Percentiles rank a stretch among this genome's conserved stretches.
These are phyloP conservation scores for Parauchenoglanis punctatus DNA, from an alignment of 2,797 vertebrate genomes.

Conservation along the genomic window DNA sequence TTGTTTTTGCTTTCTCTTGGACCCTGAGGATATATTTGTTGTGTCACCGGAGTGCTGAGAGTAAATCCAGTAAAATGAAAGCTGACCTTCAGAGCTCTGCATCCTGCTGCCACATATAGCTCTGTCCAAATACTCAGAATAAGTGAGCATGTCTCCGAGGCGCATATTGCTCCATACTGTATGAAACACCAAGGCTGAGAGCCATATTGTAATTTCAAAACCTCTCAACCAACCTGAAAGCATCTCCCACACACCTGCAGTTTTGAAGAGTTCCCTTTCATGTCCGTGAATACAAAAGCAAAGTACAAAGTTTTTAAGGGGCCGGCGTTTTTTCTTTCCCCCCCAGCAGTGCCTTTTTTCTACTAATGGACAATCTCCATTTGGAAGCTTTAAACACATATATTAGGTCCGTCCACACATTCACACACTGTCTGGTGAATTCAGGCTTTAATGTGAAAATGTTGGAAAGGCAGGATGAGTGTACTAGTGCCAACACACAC, in stretches of 20 bases:
- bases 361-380: slow-evolving; percentile 23
- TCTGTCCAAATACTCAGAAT: background rate
- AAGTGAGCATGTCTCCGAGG: background rate
- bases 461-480: background rate
- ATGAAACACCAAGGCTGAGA: background rate
- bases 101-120: background rate
- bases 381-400: slow-evolving; percentile 8
- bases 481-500: background rate
- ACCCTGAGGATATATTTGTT: background rate
- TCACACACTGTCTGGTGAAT: background rate
- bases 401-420: background rate
- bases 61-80: slow-evolving; percentile 9
- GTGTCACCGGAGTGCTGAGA: background rate
- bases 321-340: background rate
- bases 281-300: background rate
- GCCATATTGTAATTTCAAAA: slow-evolving; percentile 24
- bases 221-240: slow-evolving; percentile 15
- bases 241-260: slow-evolving; percentile 14
- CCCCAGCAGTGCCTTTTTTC: background rate
- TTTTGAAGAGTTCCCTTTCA: slow-evolving; percentile 18
- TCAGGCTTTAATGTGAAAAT: slow-evolving; percentile 14
- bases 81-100: background rate
- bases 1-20: background rate
- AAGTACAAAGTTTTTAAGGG: slow-evolving; percentile 16
- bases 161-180: background rate